Base-by-base conservation (phyloP, 2,888 invertebrate species). In the Xestia sexstrigata region DNA sequence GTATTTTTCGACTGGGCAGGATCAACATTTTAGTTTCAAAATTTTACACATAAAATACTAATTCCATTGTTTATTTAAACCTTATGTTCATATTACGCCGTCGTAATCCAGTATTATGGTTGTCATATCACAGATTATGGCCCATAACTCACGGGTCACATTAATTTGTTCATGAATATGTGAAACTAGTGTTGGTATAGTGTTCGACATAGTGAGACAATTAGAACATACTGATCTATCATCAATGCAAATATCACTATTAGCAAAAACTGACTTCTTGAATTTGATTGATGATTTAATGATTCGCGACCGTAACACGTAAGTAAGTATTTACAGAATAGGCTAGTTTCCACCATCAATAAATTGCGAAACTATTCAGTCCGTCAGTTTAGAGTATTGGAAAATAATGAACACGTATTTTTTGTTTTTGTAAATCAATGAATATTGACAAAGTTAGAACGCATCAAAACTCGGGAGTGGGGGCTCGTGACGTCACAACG, bases 91-190 rank as follows among this genome's bases (percentile, higher is more conserved):
- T 47, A 77, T 63, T 69, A 71, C 58, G 30, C 26, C 26, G 35
- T 68, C 35, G 47, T 81, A 81, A 77, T 84, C 66, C 74, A 3
- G 62, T 74, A 74, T 71, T 72, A 74, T 63, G 23, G 26, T 66
- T 62, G 70, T 74, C 63, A 58, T 62, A 74, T 68, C 17, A 2
- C 39, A 47, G 63, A 69, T 79, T 71, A 74, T 74, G 55, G 70
- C 45, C 30, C 45, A 58, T 68, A 63, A 70, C 26, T 71, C 67
- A 71, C 35, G 9, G 20, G 11, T 42, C 20, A 70, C 26, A 65
- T 84, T 79, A 79, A 68, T 69, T 62, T 68, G 45, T 58, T 39
- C 4, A 35, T 84, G 60, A 79, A 83, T 83, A 73, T 70, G 42
- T 79, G 49, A 79, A 66, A 1, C 9, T 68, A 26, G n/a, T 62